Evolutionary conservation across 2,888 invertebrate species (phyloP), one percentile per base, ranked within the genome.

Genomic region (Colostygia pectinataria): DNA sequence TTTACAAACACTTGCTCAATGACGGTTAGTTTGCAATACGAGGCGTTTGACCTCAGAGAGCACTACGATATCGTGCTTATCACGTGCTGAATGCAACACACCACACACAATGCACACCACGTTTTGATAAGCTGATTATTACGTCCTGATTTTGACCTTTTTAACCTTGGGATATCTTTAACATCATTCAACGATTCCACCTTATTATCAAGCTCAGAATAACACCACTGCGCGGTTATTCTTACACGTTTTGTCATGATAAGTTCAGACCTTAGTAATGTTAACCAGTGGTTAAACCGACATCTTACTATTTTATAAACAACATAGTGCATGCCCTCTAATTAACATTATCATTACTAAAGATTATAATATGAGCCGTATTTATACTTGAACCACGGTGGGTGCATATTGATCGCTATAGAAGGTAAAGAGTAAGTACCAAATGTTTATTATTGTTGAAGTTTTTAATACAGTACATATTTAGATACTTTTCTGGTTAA

Each of bases 241-340:
- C n/a, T n/a, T n/a, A n/a, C n/a, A n/a, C n/a, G n/a, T n/a, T n/a
- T n/a, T n/a, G n/a, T n/a, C n/a, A n/a, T n/a, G n/a, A n/a, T n/a
- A n/a, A n/a, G n/a, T n/a, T n/a, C n/a, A n/a, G n/a, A n/a, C n/a
- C n/a, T n/a, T n/a, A n/a, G n/a, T n/a, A n/a, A n/a, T n/a, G n/a
- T n/a, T n/a, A n/a, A n/a, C n/a, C n/a, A n/a, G n/a, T n/a, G n/a
- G n/a, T n/a, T n/a, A n/a, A n/a, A n/a, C 2, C 2, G 18, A 20
- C 20, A 4, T 20, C 6, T 20, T 4, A 6, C 6, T 6, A 6
- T 20, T 4, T 20, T 20, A 20, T 20, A 6, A 20, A 20, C 6
- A 20, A 20, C 20, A 20, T 5, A 1, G 6, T 20, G n/a, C n/a
- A n/a, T 41, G 43, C 52, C 54, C 54, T 57, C 44, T 57, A 37